Percentiles rank a stretch among this genome's conserved stretches.
Evolutionary conservation across 1,140 invertebrate species (phyloP).

Genomic region (Goniozus legneri): DNA sequence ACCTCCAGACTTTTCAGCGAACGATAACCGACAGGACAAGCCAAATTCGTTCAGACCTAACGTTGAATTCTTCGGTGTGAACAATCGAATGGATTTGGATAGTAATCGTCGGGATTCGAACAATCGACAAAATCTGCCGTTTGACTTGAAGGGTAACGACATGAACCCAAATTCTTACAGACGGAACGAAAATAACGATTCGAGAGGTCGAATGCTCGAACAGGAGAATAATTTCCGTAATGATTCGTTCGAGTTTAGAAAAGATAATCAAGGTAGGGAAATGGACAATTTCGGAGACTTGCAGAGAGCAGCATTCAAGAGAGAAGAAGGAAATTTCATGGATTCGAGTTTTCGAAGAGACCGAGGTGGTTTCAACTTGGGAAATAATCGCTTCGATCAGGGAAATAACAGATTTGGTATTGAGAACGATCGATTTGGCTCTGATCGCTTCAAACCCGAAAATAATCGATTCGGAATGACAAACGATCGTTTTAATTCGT

Average conservation of each 20-base stretch:
- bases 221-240: no score
- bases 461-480: constrained; percentile 15
- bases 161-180: no score
- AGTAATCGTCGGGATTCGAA: constrained; percentile 17
- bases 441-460: constrained; percentile 14
- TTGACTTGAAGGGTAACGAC: no score
- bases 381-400: constrained; percentile 25
- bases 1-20: constrained; percentile 29
- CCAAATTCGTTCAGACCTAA: no score
- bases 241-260: no score
- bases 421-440: constrained; percentile 21
- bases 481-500: constrained; percentile 18
- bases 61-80: constrained; percentile 2
- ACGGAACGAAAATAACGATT: no score
- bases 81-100: constrained; percentile 4
- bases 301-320: neutral
- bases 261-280: no score
- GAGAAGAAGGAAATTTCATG: neutral
- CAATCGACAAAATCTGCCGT: neutral
- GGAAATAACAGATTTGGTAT: constrained; percentile 23
- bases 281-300: no score
- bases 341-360: neutral
- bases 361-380: neutral
- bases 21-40: no score
- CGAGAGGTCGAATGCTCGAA: no score